Evolutionary conservation across 2,797 vertebrate genomes (phyloP).

Genomic region (Thripadectes ignobilis): DNA sequence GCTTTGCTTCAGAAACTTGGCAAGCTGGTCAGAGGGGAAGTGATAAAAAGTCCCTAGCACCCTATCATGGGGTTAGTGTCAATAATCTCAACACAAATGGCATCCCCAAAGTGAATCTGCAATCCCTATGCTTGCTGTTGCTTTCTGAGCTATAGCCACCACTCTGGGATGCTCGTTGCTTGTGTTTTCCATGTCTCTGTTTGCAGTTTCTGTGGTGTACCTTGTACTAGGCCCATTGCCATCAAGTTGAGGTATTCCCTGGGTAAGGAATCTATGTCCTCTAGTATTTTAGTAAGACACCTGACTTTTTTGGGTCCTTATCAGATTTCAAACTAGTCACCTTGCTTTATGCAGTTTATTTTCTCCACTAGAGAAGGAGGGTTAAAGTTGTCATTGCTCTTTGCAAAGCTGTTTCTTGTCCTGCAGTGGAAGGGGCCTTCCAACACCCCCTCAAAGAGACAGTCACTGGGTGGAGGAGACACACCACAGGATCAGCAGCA

Average conservation of each 20-base stretch:
- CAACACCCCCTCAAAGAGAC: background rate
- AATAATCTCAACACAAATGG: background rate
- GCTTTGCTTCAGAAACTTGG: background rate
- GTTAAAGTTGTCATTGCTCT: background rate
- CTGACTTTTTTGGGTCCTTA: background rate
- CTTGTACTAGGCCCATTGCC: background rate
- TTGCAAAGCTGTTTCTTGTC: background rate
- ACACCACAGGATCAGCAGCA: background rate
- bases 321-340: background rate
- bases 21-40: background rate
- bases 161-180: background rate
- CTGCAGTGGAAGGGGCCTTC: background rate
- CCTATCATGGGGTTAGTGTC: fast-evolving
- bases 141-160: background rate
- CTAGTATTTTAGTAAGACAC: background rate
- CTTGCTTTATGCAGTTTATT: background rate
- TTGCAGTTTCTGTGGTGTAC: background rate
- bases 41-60: background rate
- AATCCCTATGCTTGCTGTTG: background rate
- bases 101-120: background rate
- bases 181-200: background rate
- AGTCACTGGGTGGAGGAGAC: background rate
- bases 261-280: background rate
- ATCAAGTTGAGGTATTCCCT: background rate
- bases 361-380: background rate